Percentiles rank a stretch among this genome's conserved stretches.
These are phyloP conservation scores for Polylopha cassiicola DNA, from an alignment of 2,888 invertebrate genomes.

Conservation along the genomic window DNA sequence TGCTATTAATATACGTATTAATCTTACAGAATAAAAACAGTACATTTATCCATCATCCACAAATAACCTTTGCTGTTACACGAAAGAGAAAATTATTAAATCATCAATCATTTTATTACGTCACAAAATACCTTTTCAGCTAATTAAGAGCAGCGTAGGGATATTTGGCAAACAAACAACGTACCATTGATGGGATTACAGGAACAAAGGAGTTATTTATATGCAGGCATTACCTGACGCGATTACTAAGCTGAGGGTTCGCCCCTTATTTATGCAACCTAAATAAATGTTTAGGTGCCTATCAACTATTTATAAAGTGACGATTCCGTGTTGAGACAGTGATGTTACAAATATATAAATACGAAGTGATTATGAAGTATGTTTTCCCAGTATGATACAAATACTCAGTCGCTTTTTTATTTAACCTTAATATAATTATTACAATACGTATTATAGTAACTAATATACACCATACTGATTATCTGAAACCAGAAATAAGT, in stretches of 20 bases:
- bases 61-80: too few species aligned
- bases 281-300: conserved; percentile 17
- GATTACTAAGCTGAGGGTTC: conserved; percentile 17
- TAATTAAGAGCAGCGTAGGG: conserved; percentile 19
- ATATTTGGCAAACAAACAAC: conserved; percentile 22
- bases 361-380: too few species aligned
- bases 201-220: conserved; percentile 23
- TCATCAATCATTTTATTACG: conserved; percentile 20
- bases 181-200: conserved; percentile 20
- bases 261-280: conserved; percentile 17
- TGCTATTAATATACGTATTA: too few species aligned
- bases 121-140: conserved; percentile 19
- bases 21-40: too few species aligned
- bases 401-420: too few species aligned
- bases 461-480: too few species aligned
- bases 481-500: too few species aligned
- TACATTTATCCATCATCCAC: too few species aligned
- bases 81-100: conserved; percentile 14
- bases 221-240: conserved; percentile 21
- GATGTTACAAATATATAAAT: too few species aligned
- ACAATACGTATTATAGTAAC: too few species aligned
- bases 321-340: conserved; percentile 21
- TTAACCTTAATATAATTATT: too few species aligned
- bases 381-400: too few species aligned
- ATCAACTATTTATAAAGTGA: conserved; percentile 19